phyloP scores from a whole-genome alignment of 2,888 invertebrate species.

The Pachymerium ferrugineum region DNA sequence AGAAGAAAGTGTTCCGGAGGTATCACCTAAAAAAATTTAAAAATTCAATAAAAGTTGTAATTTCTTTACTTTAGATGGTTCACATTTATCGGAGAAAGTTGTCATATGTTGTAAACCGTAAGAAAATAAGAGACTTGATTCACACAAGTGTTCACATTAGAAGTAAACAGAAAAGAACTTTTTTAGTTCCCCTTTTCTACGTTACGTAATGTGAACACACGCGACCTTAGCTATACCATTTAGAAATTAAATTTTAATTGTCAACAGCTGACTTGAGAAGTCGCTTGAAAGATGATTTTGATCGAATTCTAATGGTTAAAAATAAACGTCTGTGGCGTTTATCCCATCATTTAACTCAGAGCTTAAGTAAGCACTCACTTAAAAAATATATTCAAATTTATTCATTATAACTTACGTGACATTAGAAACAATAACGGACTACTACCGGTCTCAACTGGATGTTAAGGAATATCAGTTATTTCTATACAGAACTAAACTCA shows the following conservation, averaged over 20 bases:
- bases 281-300: background rate
- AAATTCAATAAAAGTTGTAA: too few species aligned
- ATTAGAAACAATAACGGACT: background rate
- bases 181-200: too few species aligned
- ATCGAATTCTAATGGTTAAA: background rate
- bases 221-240: too few species aligned
- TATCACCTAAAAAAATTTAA: background rate
- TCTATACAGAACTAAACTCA: background rate
- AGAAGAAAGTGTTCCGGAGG: background rate
- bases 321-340: conserved; percentile 9
- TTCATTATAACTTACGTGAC: background rate
- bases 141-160: too few species aligned
- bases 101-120: background rate
- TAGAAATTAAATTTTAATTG: background rate
- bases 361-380: background rate
- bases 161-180: too few species aligned
- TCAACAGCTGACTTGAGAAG: background rate
- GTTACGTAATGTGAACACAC: too few species aligned
- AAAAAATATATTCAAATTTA: background rate
- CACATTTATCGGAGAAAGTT: background rate
- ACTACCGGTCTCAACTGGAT: background rate
- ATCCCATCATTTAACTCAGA: background rate
- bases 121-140: too few species aligned
- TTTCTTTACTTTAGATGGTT: background rate
- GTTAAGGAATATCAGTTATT: background rate